Percentiles rank a stretch among this genome's conserved stretches.
These are phyloP conservation scores for Callopanchax toddi DNA, from an alignment of 2,113 vertebrate genomes.

Conservation along the genomic window DNA sequence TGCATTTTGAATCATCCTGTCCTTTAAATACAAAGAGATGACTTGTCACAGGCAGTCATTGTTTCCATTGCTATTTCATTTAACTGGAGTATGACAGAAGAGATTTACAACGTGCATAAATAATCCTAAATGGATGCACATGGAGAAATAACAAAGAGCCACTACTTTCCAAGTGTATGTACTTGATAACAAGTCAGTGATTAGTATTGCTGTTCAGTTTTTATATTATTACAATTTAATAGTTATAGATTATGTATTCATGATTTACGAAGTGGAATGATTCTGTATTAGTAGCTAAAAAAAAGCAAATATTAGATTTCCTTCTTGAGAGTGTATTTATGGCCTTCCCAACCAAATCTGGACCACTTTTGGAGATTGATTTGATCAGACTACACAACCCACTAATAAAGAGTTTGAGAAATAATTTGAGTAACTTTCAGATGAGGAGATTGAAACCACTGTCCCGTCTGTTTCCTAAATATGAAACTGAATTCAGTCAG, in stretches of 20 bases:
- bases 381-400: too few relatives aligned
- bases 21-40: constrained; percentile 33
- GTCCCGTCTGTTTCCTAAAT: too few relatives aligned
- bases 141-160: not conserved
- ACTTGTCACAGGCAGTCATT: constrained; percentile 52
- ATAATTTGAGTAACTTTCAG: not conserved
- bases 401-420: too few relatives aligned
- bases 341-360: not conserved
- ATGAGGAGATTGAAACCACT: not conserved
- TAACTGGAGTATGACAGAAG: constrained; percentile 39
- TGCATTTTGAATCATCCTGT: constrained; percentile 51
- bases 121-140: constrained; percentile 7
- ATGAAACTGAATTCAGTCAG: too few relatives aligned
- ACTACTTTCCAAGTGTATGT: not conserved
- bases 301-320: not conserved
- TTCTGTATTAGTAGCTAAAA: not conserved
- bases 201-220: not conserved
- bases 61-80: constrained; percentile 53
- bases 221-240: too few relatives aligned
- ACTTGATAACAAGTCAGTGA: not conserved
- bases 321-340: not conserved
- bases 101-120: not conserved
- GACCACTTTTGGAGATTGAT: too few relatives aligned
- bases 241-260: not conserved
- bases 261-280: not conserved